Evolutionary conservation across 2,888 invertebrate species (phyloP), one percentile per base, ranked within the genome.

Genomic region (Spodoptera exigua): DNA sequence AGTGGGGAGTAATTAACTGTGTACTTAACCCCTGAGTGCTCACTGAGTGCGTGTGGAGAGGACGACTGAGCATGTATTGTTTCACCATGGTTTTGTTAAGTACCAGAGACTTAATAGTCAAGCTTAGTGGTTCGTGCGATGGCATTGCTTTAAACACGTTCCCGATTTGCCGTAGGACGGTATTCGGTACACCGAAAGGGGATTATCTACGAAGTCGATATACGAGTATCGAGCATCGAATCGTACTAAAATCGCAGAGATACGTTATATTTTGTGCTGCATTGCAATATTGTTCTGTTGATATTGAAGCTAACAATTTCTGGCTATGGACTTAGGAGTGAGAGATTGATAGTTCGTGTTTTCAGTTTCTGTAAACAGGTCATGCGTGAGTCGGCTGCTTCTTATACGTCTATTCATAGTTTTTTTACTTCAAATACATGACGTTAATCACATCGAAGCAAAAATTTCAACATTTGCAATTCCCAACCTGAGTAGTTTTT

Each of bases 51-150:
- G 46, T 47, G 57, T 48, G 55, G 47, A 58, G 40, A 35, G 36
- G 45, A 51, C 14, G 65, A 51, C 61, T 39, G 70, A 84, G 80
- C 67, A 74, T 69, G 80, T 80, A 85, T 85, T 84, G 82, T 86
- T 80, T 66, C 66, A 65, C 65, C 71, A 76, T 81, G 7, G 81
- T 83, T 84, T 81, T 63, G 81, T 81, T 78, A 80, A 83, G 83
- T 81, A 80, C 81, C 82, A 76, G 81, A 72, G 68, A 61, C 74
- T 66, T 77, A 78, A 80, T 76, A 63, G 69, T 32, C 51, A 53
- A 68, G 51, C 51, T 45, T 16, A 65, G 58, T 59, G 61, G 45
- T 49, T 60, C 65, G 71, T 57, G 1, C 70, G 66, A 62, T 66
- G 61, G 81, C 77, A 82, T 82, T 79, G 67, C 72, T 75, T 60